Percentiles rank a stretch among this genome's conserved stretches.
phyloP scores from a whole-genome alignment of 2,113 vertebrate genomes.

The Cebidichthys violaceus region DNA sequence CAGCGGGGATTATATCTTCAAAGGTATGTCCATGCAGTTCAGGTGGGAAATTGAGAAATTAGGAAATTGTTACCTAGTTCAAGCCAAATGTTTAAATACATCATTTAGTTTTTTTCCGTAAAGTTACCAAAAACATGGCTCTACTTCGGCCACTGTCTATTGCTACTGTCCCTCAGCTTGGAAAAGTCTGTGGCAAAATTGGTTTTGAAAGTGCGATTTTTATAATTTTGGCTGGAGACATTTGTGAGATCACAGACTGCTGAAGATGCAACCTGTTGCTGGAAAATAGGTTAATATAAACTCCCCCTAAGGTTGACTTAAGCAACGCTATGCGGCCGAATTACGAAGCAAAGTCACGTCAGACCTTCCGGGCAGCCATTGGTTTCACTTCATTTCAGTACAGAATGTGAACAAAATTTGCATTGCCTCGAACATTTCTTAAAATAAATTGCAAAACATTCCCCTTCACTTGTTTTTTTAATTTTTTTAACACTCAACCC shows the following conservation, averaged over 20 bases:
- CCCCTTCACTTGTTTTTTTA: background rate
- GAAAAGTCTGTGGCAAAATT: background rate
- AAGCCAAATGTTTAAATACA: background rate
- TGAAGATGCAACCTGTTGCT: background rate
- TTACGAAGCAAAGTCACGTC: background rate
- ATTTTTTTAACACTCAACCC: background rate
- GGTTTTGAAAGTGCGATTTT: background rate
- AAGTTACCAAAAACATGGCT: background rate
- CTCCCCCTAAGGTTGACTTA: background rate
- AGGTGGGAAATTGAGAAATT: background rate
- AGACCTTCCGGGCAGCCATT: background rate
- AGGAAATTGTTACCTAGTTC: slow-evolving; percentile 4
- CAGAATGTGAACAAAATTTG: background rate
- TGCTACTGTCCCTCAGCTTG: background rate
- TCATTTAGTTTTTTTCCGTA: background rate
- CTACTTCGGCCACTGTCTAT: background rate
- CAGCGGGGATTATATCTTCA: slow-evolving; percentile 45
- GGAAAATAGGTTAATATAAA: background rate
- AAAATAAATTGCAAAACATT: background rate
- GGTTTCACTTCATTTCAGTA: background rate
- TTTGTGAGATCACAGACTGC: background rate
- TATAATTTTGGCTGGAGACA: background rate
- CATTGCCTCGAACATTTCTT: background rate
- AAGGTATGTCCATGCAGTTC: slow-evolving; percentile 24
- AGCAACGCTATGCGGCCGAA: background rate